These are phyloP conservation scores for Lutjanus argentimaculatus DNA, from an alignment of 2,797 vertebrate species.

Conservation along the genomic window DNA sequence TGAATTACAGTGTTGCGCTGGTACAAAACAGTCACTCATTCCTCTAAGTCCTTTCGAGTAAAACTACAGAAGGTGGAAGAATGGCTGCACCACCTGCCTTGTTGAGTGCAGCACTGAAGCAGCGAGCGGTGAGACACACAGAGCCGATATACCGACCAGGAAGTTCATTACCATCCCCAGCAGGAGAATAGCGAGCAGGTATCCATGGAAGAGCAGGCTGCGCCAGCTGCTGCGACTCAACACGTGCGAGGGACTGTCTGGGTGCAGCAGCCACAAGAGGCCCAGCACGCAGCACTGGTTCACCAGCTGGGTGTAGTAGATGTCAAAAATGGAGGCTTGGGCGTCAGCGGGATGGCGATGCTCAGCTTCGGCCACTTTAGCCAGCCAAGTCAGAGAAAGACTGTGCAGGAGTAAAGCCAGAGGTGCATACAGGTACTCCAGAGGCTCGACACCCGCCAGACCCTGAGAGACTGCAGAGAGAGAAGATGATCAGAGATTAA, in stretches of 20 bases:
- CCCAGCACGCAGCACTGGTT: conserved; percentile 83
- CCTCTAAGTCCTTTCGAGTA: not conserved
- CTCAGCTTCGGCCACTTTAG: conserved; percentile 77
- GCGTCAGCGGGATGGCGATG: not conserved
- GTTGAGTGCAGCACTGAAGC: conserved; percentile 79
- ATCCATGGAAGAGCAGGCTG: conserved; percentile 85
- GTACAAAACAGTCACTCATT: not conserved
- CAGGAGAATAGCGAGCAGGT: conserved; percentile 82
- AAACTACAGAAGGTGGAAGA: conserved; percentile 71
- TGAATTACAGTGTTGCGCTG: not conserved
- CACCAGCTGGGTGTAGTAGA: conserved; percentile 82
- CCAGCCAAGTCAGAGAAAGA: conserved; percentile 81
- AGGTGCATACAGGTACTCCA: conserved; percentile 84
- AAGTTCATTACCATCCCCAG: conserved; percentile 79
- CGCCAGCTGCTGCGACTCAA: conserved; percentile 80
- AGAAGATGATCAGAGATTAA: not conserved
- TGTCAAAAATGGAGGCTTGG: conserved; percentile 76
- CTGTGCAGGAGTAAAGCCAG: conserved; percentile 83
- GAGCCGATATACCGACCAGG: conserved; percentile 63
- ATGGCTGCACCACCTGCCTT: conserved; percentile 59
- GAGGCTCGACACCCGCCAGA: conserved; percentile 60
- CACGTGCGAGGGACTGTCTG: conserved; percentile 75
- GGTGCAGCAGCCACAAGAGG: conserved; percentile 85
- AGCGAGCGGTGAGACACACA: conserved; percentile 78
- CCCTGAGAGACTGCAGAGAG: conserved; percentile 66